A percentile compares a stretch with the other conserved stretches of the same genome.
Evolutionary conservation across 2,888 invertebrate genomes (phyloP).

Genomic region (Melanargia galathea): DNA sequence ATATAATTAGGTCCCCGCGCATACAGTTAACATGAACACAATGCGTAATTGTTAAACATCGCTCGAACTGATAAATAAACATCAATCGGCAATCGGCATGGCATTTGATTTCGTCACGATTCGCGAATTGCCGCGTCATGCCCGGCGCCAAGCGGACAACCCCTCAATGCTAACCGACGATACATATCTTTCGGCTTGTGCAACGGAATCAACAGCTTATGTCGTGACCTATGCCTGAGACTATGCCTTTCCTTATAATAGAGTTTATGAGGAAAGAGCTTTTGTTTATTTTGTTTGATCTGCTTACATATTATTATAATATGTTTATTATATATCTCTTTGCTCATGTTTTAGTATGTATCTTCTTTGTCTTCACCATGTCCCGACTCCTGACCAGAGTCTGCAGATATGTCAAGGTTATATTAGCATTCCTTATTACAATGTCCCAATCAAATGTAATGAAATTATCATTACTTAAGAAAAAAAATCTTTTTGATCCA

Average conservation of each 20-base stretch:
- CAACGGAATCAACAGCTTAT: conserved; percentile 25
- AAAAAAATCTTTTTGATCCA: too few species aligned
- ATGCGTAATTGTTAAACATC: conserved; percentile 20
- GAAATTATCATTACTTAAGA: too few species aligned
- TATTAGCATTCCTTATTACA: too few species aligned
- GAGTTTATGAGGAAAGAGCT: conserved; percentile 3
- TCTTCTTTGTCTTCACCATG: too few species aligned
- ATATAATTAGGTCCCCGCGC: conserved; percentile 11
- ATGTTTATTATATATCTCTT: background rate
- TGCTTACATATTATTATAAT: background rate
- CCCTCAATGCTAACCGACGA: conserved; percentile 26
- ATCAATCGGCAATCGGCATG: conserved; percentile 22
- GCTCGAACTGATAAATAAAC: conserved; percentile 30
- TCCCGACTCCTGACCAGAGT: too few species aligned
- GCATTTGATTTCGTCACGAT: conserved; percentile 34
- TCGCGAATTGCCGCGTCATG: conserved; percentile 26
- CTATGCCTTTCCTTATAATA: too few species aligned
- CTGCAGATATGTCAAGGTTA: too few species aligned
- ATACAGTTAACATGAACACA: conserved; percentile 17
- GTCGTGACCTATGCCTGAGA: conserved; percentile 19
- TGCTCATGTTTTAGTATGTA: too few species aligned
- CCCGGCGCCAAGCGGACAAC: conserved; percentile 33
- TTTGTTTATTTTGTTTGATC: background rate
- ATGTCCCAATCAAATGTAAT: too few species aligned
- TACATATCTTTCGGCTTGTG: conserved; percentile 30